Percentiles rank a stretch among this genome's conserved stretches.
These are phyloP conservation scores for Corythoichthys intestinalis DNA, from an alignment of 2,113 vertebrate species.

Conservation along the genomic window DNA sequence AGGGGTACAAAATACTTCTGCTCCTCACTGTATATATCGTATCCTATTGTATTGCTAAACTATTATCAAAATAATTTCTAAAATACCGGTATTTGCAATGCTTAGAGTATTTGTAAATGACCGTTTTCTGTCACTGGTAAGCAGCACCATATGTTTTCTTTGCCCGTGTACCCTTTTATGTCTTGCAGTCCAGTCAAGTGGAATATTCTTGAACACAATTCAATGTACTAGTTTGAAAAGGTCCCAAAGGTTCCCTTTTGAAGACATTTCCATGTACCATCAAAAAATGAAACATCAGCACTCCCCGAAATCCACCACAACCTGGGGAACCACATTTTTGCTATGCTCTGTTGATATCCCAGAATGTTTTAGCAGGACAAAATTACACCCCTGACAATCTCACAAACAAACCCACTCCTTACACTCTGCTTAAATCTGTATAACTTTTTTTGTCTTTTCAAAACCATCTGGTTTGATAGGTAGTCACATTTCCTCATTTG, in stretches of 20 bases:
- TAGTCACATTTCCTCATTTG: conserved; percentile 20
- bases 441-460: conserved; percentile 31
- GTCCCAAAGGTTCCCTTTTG: conserved; percentile 11
- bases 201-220: not conserved
- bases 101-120: not conserved
- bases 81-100: not conserved
- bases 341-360: conserved; percentile 51
- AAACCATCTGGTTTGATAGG: conserved; percentile 2
- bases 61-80: not conserved
- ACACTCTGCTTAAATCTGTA: conserved; percentile 7
- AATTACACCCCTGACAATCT: conserved; percentile 44
- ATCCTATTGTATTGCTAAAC: no score
- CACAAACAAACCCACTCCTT: conserved; percentile 7
- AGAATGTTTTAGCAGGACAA: conserved; percentile 56
- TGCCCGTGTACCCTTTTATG: not conserved
- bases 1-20: no score
- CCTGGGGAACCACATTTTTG: conserved; percentile 39
- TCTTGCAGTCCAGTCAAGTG: not conserved
- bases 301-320: conserved; percentile 23
- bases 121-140: not conserved
- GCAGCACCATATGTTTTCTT: not conserved
- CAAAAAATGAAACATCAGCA: conserved; percentile 5
- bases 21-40: no score
- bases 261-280: conserved; percentile 32
- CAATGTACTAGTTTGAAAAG: conserved; percentile 13